These are phyloP conservation scores for Tetragnatha versicolor DNA, from an alignment of 1,140 invertebrate genomes.

Conservation along the genomic window DNA sequence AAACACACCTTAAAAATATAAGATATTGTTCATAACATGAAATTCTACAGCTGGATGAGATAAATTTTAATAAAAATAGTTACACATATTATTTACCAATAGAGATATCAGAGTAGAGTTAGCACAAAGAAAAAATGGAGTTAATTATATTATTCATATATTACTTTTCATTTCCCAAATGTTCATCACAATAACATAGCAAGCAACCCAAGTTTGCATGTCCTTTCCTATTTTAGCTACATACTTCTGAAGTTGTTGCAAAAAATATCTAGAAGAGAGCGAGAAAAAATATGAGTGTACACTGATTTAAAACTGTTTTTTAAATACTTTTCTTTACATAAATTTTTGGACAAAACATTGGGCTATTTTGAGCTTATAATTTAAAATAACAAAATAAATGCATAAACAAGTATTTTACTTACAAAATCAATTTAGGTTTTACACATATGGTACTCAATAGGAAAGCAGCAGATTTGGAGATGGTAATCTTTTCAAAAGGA, in stretches of 20 bases:
- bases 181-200: not conserved
- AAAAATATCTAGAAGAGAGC: not conserved
- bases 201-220: not conserved
- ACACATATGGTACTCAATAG: not conserved
- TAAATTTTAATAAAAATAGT: not conserved
- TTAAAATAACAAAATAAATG: not conserved
- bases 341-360: too few relatives aligned
- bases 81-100: not conserved
- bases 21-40: not conserved
- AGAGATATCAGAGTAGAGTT: not conserved
- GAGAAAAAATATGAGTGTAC: too few relatives aligned
- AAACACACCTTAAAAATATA: not conserved
- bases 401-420: not conserved
- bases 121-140: not conserved
- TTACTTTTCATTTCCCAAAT: not conserved
- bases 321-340: too few relatives aligned
- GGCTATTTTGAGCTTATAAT: too few relatives aligned
- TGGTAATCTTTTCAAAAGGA: not conserved
- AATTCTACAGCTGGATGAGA: not conserved
- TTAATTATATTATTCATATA: not conserved
- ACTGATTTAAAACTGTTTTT: too few relatives aligned
- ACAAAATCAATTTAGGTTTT: constrained; percentile 4
- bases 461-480: not conserved
- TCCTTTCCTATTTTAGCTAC: not conserved
- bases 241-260: constrained; percentile 5